These are phyloP conservation scores for Cerceris rybyensis DNA, from an alignment of 2,888 invertebrate species.

Conservation along the genomic window DNA sequence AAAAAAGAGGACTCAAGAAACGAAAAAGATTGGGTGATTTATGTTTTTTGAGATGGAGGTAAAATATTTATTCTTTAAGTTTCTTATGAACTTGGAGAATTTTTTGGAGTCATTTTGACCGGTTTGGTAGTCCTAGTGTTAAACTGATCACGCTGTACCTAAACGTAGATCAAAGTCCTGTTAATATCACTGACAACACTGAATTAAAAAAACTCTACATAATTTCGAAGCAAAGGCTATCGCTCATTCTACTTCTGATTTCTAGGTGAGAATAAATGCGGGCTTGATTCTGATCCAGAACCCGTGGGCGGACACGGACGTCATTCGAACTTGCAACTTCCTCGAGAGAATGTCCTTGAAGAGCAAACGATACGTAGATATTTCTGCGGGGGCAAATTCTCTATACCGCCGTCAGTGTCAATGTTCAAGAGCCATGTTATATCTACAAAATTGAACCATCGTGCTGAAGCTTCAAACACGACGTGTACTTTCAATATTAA, in stretches of 20 bases:
- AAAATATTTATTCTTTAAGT: no score
- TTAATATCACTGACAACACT: no score
- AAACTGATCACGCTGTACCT: no score
- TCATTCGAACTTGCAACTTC: constrained; percentile 59
- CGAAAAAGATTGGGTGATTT: no score
- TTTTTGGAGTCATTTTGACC: no score
- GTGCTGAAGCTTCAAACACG: constrained; percentile 12
- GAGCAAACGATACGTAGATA: constrained; percentile 31
- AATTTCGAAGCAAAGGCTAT: not conserved
- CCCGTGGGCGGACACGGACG: constrained; percentile 62
- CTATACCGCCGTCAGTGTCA: constrained; percentile 41
- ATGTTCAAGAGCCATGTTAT: constrained; percentile 22
- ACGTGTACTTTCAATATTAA: not conserved
- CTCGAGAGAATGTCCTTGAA: constrained; percentile 57
- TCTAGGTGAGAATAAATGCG: constrained; percentile 26
- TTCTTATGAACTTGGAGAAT: no score
- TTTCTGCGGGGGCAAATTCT: constrained; percentile 41
- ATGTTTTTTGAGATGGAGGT: no score
- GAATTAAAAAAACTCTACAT: not conserved
- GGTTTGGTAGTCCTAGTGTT: no score
- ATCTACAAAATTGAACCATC: constrained; percentile 2
- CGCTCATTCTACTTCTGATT: constrained; percentile 19
- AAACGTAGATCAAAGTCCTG: no score
- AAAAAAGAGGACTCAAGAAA: no score
- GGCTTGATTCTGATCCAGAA: constrained; percentile 63